Conservation (phyloP, 2,113 vertebrate genomes). For the Porphyrio hochstetteri region DNA sequence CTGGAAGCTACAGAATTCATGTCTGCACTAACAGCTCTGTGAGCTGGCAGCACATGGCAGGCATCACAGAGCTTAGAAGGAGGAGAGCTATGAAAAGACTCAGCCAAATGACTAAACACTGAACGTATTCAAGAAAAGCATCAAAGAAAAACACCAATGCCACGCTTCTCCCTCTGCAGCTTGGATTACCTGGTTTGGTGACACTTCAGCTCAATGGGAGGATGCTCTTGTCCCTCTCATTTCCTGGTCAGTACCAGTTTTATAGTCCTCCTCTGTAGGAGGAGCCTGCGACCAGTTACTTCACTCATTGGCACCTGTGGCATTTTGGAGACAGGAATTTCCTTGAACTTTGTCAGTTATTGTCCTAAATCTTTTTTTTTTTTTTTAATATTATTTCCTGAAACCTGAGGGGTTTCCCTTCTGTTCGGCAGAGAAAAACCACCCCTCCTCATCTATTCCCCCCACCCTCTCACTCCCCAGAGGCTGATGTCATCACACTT, state of each 20-base stretch:
- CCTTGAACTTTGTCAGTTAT: constrained; percentile 31
- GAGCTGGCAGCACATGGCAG: not conserved
- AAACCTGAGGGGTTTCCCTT: not conserved
- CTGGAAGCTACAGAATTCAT: not conserved
- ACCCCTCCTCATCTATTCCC: constrained; percentile 22
- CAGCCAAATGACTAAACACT: not conserved
- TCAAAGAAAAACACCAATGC: not conserved
- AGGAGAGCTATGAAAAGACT: not conserved
- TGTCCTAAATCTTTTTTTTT: not conserved
- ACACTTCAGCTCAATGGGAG: constrained; percentile 41
- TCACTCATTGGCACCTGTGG: constrained; percentile 53
- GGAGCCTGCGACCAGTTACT: constrained; percentile 24
- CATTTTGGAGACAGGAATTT: not conserved
- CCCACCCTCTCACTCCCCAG: constrained; percentile 44
- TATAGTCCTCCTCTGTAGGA: constrained; percentile 58
- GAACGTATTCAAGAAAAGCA: constrained; percentile 3
- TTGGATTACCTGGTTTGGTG: constrained; percentile 60
- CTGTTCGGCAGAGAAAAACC: not conserved
- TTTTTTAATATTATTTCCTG: constrained; percentile 4
- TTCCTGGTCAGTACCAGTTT: constrained; percentile 63
- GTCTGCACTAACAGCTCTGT: not conserved
- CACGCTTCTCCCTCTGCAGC: not conserved
- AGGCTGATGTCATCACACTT: constrained; percentile 65
- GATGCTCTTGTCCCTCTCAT: constrained; percentile 65
- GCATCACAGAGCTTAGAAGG: not conserved